phyloP scores from a whole-genome alignment of 2,888 invertebrate species.

The Acanthacorydalis orientalis region DNA sequence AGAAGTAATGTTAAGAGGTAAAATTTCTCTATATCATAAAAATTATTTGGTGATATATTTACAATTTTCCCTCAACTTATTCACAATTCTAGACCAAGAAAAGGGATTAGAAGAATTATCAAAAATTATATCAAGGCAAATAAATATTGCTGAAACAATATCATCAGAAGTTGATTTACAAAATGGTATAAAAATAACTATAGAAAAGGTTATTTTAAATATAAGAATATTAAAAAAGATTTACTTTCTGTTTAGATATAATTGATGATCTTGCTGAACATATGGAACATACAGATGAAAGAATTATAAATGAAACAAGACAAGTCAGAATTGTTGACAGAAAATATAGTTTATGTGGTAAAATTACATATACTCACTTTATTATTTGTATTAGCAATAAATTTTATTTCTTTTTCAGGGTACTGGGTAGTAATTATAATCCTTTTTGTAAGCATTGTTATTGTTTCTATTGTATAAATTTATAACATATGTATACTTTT shows the following conservation, averaged over 20 bases:
- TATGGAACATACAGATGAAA: conserved; percentile 51
- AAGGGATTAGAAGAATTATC: conserved; percentile 56
- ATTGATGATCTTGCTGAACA: conserved; percentile 58
- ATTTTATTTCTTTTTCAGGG: conserved; percentile 22
- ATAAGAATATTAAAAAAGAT: neutral
- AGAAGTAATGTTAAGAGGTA: conserved; percentile 39
- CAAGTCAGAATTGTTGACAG: conserved; percentile 44
- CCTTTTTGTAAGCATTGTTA: conserved; percentile 47
- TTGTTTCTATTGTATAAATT: conserved; percentile 31
- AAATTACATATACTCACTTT: conserved; percentile 13
- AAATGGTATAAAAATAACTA: conserved; percentile 38
- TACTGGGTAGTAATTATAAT: conserved; percentile 58
- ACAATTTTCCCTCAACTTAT: neutral
- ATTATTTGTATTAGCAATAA: neutral
- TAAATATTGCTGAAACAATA: conserved; percentile 55
- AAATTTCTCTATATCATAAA: neutral
- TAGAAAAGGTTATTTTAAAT: neutral
- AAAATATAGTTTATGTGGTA: conserved; percentile 55
- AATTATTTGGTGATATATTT: neutral
- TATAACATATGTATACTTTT: neutral
- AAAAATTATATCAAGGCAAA: conserved; percentile 57
- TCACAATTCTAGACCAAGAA: conserved; percentile 43
- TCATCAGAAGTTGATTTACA: conserved; percentile 61
- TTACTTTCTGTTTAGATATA: conserved; percentile 35
- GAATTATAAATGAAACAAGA: conserved; percentile 47